Evolutionary conservation across 1,140 invertebrate species (phyloP).

Genomic region (Olivierus martensii): DNA sequence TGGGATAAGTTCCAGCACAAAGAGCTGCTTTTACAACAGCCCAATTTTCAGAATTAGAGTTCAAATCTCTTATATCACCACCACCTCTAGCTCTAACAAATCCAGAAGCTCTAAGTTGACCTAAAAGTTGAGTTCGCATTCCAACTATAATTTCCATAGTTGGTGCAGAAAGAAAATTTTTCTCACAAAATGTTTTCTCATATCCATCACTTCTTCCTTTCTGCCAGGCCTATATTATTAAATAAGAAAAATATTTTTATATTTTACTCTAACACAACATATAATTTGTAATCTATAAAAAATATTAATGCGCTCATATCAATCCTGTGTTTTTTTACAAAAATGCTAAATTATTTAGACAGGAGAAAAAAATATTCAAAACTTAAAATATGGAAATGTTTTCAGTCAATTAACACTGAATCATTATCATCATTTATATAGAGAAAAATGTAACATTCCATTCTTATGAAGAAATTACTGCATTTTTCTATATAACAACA

Average conservation of each 20-base stretch:
- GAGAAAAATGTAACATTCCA: too few species aligned
- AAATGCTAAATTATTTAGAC: too few species aligned
- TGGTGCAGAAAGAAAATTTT: conserved; percentile 61
- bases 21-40: conserved; percentile 80
- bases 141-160: conserved; percentile 71
- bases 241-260: conserved; percentile 31
- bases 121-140: conserved; percentile 57
- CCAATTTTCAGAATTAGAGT: conserved; percentile 79
- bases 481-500: too few species aligned
- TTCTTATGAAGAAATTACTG: too few species aligned
- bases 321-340: too few species aligned
- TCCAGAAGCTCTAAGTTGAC: conserved; percentile 66
- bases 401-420: too few species aligned
- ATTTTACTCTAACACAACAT: background rate
- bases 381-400: too few species aligned
- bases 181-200: conserved; percentile 58
- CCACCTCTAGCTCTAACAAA: conserved; percentile 61
- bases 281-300: too few species aligned
- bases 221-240: conserved; percentile 39
- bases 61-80: conserved; percentile 59
- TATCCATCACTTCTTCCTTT: conserved; percentile 48
- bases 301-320: too few species aligned
- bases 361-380: too few species aligned
- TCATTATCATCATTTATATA: too few species aligned
- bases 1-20: conserved; percentile 74